phyloP scores from a whole-genome alignment of 2,888 invertebrate species.

The Drosophila anomalata region DNA sequence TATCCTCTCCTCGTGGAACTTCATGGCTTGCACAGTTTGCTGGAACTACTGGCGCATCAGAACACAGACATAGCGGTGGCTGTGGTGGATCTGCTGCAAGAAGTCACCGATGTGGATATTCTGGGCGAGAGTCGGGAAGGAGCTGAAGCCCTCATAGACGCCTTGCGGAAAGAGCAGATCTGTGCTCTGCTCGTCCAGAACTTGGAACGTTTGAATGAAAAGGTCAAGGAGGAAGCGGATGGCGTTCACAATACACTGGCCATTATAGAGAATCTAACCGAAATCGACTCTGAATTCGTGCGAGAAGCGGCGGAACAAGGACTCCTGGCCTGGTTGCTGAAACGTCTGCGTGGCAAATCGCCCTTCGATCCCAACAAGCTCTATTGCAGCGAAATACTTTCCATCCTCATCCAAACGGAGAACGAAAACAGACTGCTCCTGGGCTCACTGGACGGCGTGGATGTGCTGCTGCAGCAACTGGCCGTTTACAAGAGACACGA shows the following conservation, averaged over 20 bases:
- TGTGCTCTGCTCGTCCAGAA: slow-evolving; percentile 96
- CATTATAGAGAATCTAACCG: slow-evolving; percentile 97
- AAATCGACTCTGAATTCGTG: slow-evolving; percentile 93
- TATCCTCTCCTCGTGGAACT: slow-evolving; percentile 96
- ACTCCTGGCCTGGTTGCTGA: slow-evolving; percentile 95
- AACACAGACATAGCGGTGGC: slow-evolving; percentile 89
- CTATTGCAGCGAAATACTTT: slow-evolving; percentile 97
- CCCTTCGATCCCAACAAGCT: slow-evolving; percentile 98
- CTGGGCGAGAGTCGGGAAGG: slow-evolving; percentile 95
- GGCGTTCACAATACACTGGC: slow-evolving; percentile 96
- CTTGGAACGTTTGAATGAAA: slow-evolving; percentile 96
- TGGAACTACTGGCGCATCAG: slow-evolving; percentile 97
- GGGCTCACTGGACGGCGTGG: slow-evolving; percentile 96
- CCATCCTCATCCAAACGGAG: slow-evolving; percentile 96
- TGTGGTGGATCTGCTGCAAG: slow-evolving; percentile 87
- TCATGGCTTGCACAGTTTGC: slow-evolving; percentile 93
- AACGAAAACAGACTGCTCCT: slow-evolving; percentile 91
- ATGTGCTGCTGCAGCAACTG: slow-evolving; percentile 96
- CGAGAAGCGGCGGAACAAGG: slow-evolving; percentile 95
- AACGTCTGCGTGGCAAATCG: slow-evolving; percentile 93
- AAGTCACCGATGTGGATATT: slow-evolving; percentile 98
- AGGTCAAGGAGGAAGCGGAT: slow-evolving; percentile 96
- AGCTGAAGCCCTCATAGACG: slow-evolving; percentile 93
- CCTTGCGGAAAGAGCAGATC: slow-evolving; percentile 94
- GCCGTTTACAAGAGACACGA: slow-evolving; percentile 98